Percentiles rank a stretch among this genome's conserved stretches.
Evolutionary conservation across 2,888 invertebrate genomes (phyloP).

Genomic region (Heliconius charithonia): DNA sequence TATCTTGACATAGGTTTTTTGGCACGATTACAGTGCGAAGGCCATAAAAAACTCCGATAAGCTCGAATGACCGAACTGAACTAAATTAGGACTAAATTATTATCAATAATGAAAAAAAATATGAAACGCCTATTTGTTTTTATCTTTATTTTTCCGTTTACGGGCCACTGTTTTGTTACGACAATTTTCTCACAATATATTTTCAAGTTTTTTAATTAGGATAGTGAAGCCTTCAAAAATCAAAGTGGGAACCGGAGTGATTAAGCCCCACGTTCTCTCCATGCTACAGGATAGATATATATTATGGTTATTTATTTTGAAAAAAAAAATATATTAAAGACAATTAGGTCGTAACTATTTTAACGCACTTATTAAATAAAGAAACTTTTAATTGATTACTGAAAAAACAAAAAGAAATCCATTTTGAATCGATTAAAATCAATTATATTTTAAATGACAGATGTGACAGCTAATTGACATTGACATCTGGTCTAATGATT

Average conservation of each 20-base stretch:
- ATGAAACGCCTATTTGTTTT: neutral
- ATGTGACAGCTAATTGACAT: no score
- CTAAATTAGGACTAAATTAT: conserved; percentile 7
- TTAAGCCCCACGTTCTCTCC: no score
- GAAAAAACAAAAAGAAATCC: no score
- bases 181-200: neutral
- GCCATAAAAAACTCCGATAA: conserved; percentile 1
- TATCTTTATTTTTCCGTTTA: neutral
- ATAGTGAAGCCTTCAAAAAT: neutral
- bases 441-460: no score
- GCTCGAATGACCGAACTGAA: conserved; percentile 2
- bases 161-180: neutral
- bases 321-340: no score
- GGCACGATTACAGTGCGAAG: neutral
- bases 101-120: conserved; percentile 1
- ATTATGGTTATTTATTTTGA: no score
- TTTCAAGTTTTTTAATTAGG: neutral
- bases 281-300: no score
- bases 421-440: no score
- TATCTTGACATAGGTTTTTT: conserved; percentile 12
- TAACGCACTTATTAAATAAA: no score
- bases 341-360: no score
- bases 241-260: neutral
- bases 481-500: no score
- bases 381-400: no score